These are phyloP conservation scores for Nothura maculosa DNA, from an alignment of 2,797 vertebrate genomes.

Conservation along the genomic window DNA sequence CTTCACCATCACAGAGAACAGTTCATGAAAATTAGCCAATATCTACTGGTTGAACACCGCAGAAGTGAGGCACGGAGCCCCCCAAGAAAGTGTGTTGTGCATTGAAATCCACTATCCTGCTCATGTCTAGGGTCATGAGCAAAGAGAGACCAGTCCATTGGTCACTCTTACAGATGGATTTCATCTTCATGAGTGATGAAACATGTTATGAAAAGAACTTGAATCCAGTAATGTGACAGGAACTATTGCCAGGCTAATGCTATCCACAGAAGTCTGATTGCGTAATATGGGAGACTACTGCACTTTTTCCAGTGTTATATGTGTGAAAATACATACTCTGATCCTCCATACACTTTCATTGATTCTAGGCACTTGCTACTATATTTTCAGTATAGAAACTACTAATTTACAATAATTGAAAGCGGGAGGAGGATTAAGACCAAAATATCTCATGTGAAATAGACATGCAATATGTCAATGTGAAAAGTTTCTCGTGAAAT, in stretches of 20 bases:
- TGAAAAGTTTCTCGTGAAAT: background rate
- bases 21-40: slow-evolving; percentile 8
- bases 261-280: background rate
- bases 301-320: background rate
- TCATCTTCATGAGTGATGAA: slow-evolving; percentile 11
- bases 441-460: background rate
- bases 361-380: background rate
- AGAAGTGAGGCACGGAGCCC: slow-evolving; percentile 12
- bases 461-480: background rate
- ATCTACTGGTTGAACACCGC: slow-evolving; percentile 70
- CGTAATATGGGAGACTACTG: background rate
- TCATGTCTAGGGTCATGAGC: slow-evolving; percentile 42
- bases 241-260: background rate
- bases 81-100: slow-evolving; percentile 1
- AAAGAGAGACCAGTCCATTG: slow-evolving; percentile 28
- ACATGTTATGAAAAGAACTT: slow-evolving; percentile 27
- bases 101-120: slow-evolving; percentile 47
- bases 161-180: slow-evolving; percentile 34
- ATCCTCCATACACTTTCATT: background rate
- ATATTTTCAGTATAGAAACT: background rate
- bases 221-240: background rate
- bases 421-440: background rate
- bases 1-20: slow-evolving; percentile 10
- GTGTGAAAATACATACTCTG: background rate
- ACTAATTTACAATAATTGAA: background rate